Evolutionary conservation across 2,888 invertebrate genomes (phyloP).

Genomic region (Tricholauxania praeusta): DNA sequence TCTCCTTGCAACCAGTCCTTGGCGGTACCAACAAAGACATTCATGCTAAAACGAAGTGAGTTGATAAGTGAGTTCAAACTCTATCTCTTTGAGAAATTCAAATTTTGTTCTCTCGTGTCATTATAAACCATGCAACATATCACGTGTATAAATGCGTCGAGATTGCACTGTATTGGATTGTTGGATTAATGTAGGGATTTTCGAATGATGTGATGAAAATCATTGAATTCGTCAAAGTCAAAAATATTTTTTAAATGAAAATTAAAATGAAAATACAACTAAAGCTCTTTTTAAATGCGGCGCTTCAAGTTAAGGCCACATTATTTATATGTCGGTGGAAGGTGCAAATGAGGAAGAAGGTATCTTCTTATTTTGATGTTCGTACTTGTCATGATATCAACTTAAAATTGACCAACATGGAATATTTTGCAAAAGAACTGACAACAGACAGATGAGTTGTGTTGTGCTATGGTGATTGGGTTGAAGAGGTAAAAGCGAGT

Average conservation of each 20-base stretch:
- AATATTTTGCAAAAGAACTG: too few species aligned
- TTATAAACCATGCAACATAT: too few species aligned
- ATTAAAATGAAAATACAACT: conserved; percentile 13
- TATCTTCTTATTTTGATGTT: background rate
- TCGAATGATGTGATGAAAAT: conserved; percentile 14
- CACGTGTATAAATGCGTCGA: too few species aligned
- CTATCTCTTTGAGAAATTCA: too few species aligned
- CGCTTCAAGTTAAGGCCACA: conserved; percentile 13
- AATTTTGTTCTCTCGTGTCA: too few species aligned
- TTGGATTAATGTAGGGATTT: conserved; percentile 16
- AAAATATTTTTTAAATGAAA: conserved; percentile 21
- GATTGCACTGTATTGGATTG: background rate
- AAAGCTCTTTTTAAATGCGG: conserved; percentile 19
- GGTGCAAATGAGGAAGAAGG: background rate
- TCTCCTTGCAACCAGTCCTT: too few species aligned
- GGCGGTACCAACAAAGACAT: too few species aligned
- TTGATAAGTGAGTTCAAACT: too few species aligned
- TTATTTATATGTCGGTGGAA: background rate
- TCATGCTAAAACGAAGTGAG: too few species aligned
- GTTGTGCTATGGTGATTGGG: too few species aligned
- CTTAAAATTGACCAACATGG: conserved; percentile 18
- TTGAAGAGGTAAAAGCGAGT: background rate
- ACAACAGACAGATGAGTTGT: too few species aligned
- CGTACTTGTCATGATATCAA: conserved; percentile 14
- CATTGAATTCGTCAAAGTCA: conserved; percentile 35